Base-by-base conservation (phyloP, 2,888 invertebrate genomes). In the Steinernema scapterisci region DNA sequence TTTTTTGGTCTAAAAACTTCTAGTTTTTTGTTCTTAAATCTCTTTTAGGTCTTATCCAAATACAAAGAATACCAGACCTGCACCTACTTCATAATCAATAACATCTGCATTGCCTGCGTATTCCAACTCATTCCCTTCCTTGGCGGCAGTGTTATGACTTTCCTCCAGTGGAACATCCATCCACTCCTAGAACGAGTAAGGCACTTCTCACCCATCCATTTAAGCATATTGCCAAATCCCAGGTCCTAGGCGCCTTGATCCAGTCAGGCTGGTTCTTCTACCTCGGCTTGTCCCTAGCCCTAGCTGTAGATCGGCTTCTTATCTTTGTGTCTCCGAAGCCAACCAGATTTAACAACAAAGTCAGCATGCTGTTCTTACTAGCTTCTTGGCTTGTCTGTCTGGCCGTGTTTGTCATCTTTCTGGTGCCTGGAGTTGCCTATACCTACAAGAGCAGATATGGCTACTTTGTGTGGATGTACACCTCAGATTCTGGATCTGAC, bases 51-150 rank as follows among this genome's bases (percentile, higher is more conserved):
- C 9, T n/a, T 63, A 31, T 9, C 25, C 3, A 9, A 16, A 16
- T 16, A 63, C n/a, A 63, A 63, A 25, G 63, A 63, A 31, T 63
- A 31, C 38, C 23, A 63, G 3, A 63, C 63, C 16, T 7, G 31
- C 16, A 63, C 63, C 7, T 63, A 63, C 25, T 27, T 25, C 3
- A 63, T 63, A 5, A 63, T 63, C 63, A 63, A 63, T 16, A 27
- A 27, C 63, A 31, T 27, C 16, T 63, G 63, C 19, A 1, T 63
- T 9, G 27, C 63, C 16, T 63, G 63, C 31, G 31, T 63, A 6
- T 31, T 63, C 31, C 63, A 63, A 13, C 19, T 63, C 1, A 27
- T 13, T 31, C 27, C 25, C 16, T 31, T 63, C 19, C 1, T 31
- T 16, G 27, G 1, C 16, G 63, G 63, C 7, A 27, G 31, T 5